Evolutionary conservation across 2,888 invertebrate species (phyloP).

Genomic region (Subacronicta megacephala): DNA sequence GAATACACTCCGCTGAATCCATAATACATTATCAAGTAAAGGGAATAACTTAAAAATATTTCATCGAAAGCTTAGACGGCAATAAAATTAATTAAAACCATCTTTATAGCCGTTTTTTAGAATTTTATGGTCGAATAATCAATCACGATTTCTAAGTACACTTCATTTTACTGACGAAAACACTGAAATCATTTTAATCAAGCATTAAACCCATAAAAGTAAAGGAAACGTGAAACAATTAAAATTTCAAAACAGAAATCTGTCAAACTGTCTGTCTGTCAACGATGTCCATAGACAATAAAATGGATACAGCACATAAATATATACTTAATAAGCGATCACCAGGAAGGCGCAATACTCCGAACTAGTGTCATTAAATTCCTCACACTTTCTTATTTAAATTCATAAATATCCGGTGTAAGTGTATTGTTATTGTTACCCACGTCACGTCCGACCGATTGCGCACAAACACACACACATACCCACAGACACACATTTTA

Average conservation of each 20-base stretch:
- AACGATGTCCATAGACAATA: conserved; percentile 73
- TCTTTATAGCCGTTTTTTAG: not conserved
- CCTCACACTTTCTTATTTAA: conserved; percentile 89
- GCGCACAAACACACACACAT: conserved; percentile 76
- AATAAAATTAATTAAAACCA: conserved; percentile 7
- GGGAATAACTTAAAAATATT: conserved; percentile 1
- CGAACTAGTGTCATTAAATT: conserved; percentile 85
- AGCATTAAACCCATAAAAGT: conserved; percentile 53
- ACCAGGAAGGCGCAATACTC: conserved; percentile 74
- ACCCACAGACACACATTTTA: conserved; percentile 72
- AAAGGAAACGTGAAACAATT: conserved; percentile 61
- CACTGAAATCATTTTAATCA: conserved; percentile 31
- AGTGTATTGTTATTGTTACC: conserved; percentile 77
- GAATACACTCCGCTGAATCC: not conserved
- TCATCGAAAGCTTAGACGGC: not conserved
- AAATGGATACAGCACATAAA: conserved; percentile 69
- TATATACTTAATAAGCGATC: conserved; percentile 76
- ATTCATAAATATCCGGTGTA: conserved; percentile 89
- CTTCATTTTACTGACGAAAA: conserved; percentile 16
- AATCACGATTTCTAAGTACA: conserved; percentile 26
- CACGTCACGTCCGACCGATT: conserved; percentile 84
- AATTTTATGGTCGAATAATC: conserved; percentile 7
- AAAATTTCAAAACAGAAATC: conserved; percentile 57
- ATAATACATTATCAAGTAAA: conserved; percentile 4
- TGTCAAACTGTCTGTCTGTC: conserved; percentile 69